phyloP scores from a whole-genome alignment of 2,888 invertebrate genomes.

The Caenorhabditis sp. region DNA sequence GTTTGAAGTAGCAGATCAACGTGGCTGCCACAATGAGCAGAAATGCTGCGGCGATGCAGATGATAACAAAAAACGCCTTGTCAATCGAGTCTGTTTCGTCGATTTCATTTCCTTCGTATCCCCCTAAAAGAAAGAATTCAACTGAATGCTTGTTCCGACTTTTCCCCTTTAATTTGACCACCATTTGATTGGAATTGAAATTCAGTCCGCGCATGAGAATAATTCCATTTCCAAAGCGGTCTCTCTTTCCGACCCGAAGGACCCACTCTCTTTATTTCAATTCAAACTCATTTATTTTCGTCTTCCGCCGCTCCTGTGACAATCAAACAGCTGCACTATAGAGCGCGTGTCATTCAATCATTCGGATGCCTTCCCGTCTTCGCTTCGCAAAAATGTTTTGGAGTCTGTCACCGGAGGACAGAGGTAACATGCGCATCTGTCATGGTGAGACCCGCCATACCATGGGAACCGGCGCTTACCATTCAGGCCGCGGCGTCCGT shows the following conservation, averaged over 20 bases:
- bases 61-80: conserved; percentile 57
- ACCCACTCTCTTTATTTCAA: conserved; percentile 6
- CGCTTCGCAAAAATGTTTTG: conserved; percentile 27
- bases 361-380: conserved; percentile 17
- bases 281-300: conserved; percentile 51
- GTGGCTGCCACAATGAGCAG: conserved; percentile 60
- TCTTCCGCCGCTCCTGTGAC: conserved; percentile 50
- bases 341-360: conserved; percentile 50
- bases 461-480: conserved; percentile 27
- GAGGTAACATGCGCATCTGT: not conserved
- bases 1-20: conserved; percentile 65
- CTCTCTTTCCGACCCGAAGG: conserved; percentile 23
- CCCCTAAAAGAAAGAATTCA: conserved; percentile 48
- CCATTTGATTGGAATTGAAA: not conserved
- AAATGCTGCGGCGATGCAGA: conserved; percentile 61
- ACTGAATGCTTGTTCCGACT: too few relatives aligned
- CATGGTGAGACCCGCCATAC: not conserved
- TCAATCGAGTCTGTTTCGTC: conserved; percentile 50
- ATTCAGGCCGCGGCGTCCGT: conserved; percentile 61
- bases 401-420: not conserved
- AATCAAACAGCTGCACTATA: conserved; percentile 54
- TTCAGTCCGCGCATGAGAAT: conserved; percentile 10
- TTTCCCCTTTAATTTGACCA: not conserved
- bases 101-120: conserved; percentile 36
- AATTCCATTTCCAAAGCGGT: not conserved